Evolutionary conservation across 2,113 vertebrate species (phyloP), one percentile per base, ranked within the genome.

Genomic region (Rhegmatorhina hoffmannsi): DNA sequence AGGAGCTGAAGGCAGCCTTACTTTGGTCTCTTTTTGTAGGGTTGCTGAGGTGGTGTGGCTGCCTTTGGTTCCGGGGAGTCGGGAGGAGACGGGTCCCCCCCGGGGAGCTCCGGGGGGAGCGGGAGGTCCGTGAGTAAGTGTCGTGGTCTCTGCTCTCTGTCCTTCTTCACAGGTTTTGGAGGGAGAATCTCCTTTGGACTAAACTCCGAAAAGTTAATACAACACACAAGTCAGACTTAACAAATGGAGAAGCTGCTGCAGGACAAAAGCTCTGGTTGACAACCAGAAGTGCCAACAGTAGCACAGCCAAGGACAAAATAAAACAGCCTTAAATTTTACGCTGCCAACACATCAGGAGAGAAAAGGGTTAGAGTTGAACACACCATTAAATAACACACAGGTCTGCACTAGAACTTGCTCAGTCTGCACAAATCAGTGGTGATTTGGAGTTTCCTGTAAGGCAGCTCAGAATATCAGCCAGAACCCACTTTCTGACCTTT

Each of bases 11-110:
- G 9, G 0, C 24, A 97, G 87, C 84, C 99, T 98, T 97, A 99
- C 99, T 99, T 99, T 99, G 99, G 99, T 99, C 99, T 99, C 98
- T 99, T 99, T 98, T 99, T 99, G 93, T 98, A 98, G 44, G 98
- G 93, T 83, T 98, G 96, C 92, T 98, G 98, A 97, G 99, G 98
- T 89, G 98, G 98, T 78, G 98, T 98, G 52, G 97, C 96, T 87
- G 98, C 97, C 97, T 98, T 99, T 96, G 98, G 98, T 92, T 99
- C 98, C 29, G 99, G 98, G 76, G 98, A 99, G 91, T 99, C 99
- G 4, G 99, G 99, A 15, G 99, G 99, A 66, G 99, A 99, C 6
- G 98, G 97, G 92, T 99, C 99, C 40, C 97, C 98, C 68, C 99
- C 99, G 24, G 97, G 90, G 62, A 99, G 98, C 80, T 99, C 98